These are phyloP conservation scores for Chrysoperla carnea DNA, from an alignment of 1,140 invertebrate species.

Conservation along the genomic window DNA sequence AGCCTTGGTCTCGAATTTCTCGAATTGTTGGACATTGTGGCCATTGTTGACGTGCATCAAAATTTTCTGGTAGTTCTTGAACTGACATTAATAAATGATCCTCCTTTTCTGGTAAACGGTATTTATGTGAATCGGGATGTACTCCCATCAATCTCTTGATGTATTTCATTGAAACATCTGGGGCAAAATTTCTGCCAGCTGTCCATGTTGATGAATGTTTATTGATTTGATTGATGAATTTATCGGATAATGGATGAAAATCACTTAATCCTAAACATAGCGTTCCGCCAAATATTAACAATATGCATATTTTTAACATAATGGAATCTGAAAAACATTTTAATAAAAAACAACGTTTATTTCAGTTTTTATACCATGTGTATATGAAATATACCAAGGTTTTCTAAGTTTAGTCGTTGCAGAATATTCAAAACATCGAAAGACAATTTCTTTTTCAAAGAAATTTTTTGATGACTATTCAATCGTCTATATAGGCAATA, in stretches of 20 bases:
- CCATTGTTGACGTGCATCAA: constrained; percentile 69
- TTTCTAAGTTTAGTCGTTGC: too few relatives aligned
- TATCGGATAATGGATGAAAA: constrained; percentile 32
- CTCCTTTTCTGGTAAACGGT: constrained; percentile 18
- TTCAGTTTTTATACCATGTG: too few relatives aligned
- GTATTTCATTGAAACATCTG: constrained; percentile 31
- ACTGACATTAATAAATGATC: constrained; percentile 18
- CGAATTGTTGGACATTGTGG: constrained; percentile 65
- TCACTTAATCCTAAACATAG: not conserved
- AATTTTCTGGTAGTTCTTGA: constrained; percentile 46
- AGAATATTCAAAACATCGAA: too few relatives aligned
- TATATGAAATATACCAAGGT: too few relatives aligned
- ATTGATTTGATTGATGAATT: constrained; percentile 48
- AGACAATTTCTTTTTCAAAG: too few relatives aligned
- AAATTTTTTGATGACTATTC: too few relatives aligned
- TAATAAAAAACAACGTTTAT: too few relatives aligned
- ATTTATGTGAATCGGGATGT: constrained; percentile 31
- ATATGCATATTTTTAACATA: too few relatives aligned
- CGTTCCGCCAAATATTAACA: too few relatives aligned
- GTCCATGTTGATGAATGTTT: constrained; percentile 43
- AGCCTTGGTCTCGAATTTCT: constrained; percentile 63
- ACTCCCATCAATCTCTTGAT: constrained; percentile 53
- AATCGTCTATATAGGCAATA: too few relatives aligned
- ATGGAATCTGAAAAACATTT: too few relatives aligned
- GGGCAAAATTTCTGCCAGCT: constrained; percentile 53